phyloP scores from a whole-genome alignment of 2,888 invertebrate species.

The Tachina fera region DNA sequence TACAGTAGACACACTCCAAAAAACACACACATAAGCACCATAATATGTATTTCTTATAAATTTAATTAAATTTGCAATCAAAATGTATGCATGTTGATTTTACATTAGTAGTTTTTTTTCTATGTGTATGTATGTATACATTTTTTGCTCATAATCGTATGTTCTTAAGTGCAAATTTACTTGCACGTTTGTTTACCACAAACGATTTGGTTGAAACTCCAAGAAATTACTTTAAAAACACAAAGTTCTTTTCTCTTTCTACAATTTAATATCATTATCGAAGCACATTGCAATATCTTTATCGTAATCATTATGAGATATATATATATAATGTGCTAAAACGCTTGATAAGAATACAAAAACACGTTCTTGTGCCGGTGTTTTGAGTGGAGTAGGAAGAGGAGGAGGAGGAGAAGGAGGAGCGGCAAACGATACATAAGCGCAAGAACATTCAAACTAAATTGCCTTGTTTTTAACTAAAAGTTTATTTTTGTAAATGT shows the following conservation, averaged over 20 bases:
- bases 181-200: not conserved
- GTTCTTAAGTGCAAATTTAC: no score
- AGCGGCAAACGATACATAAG: constrained; percentile 10
- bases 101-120: no score
- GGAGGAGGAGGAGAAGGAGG: constrained; percentile 12
- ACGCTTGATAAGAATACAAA: constrained; percentile 35
- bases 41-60: no score
- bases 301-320: constrained; percentile 25
- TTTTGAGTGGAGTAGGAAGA: not conserved
- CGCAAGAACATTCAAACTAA: constrained; percentile 29
- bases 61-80: no score
- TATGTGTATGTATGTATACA: no score
- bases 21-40: no score
- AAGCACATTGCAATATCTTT: constrained; percentile 7
- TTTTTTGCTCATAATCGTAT: no score
- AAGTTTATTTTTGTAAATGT: constrained; percentile 39
- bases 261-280: constrained; percentile 26
- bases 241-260: not conserved
- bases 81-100: no score
- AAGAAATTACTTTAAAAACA: constrained; percentile 1
- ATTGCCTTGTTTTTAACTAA: constrained; percentile 50
- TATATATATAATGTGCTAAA: constrained; percentile 52
- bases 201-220: constrained; percentile 34
- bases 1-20: no score
- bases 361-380: not conserved